Conservation (phyloP, 1,140 invertebrate species). For the Epicauta chinensis region DNA sequence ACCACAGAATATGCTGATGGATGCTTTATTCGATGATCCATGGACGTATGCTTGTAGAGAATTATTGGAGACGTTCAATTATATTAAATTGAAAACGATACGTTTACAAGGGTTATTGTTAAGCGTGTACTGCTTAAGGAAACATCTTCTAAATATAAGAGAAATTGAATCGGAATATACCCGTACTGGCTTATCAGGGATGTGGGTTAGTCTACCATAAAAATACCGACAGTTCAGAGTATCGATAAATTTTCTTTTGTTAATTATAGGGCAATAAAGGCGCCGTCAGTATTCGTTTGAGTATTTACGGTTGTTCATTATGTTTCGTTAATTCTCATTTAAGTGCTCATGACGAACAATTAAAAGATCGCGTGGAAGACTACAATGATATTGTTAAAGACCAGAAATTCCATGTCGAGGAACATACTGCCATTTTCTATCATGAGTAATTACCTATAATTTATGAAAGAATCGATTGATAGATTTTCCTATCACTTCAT, state of each 20-base stretch:
- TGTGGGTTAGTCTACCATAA: constrained; percentile 59
- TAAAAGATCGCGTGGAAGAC: constrained; percentile 74
- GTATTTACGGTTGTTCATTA: constrained; percentile 77
- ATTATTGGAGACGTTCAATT: constrained; percentile 60
- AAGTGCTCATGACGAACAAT: constrained; percentile 76
- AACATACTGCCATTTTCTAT: constrained; percentile 77
- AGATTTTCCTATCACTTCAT: too few relatives aligned
- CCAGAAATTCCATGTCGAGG: constrained; percentile 62
- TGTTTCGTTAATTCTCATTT: constrained; percentile 86
- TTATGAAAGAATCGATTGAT: too few relatives aligned
- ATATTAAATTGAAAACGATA: constrained; percentile 70
- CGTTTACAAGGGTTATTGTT: constrained; percentile 74
- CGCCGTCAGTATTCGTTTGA: constrained; percentile 79
- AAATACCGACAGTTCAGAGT: background rate
- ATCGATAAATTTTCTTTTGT: background rate
- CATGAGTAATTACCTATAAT: too few relatives aligned
- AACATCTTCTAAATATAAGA: constrained; percentile 71
- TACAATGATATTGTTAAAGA: constrained; percentile 76
- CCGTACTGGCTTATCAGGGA: constrained; percentile 79
- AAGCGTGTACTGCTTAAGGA: constrained; percentile 66
- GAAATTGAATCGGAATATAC: constrained; percentile 81
- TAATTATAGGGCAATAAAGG: constrained; percentile 88
- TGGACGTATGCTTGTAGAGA: constrained; percentile 75
- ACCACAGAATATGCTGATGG: constrained; percentile 75
- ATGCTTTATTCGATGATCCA: constrained; percentile 74